These are phyloP conservation scores for Unio delphinus DNA, from an alignment of 2,888 invertebrate species.

Conservation along the genomic window DNA sequence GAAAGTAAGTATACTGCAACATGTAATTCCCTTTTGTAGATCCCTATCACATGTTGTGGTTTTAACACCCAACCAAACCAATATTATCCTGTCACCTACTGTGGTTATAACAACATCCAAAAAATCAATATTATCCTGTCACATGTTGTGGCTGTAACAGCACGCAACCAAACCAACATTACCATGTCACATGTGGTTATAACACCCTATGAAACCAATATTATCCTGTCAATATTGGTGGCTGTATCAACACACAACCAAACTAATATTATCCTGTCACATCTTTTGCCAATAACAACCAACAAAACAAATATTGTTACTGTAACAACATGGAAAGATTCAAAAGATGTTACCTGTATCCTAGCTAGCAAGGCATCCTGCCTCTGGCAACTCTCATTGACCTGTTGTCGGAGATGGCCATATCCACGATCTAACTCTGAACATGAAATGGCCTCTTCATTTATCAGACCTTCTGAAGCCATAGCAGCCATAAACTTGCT, in stretches of 20 bases:
- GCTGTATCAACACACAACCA: too few species aligned
- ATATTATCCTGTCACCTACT: not conserved
- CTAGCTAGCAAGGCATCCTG: slow-evolving; percentile 66
- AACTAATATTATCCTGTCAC: too few species aligned
- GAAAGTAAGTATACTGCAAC: too few species aligned
- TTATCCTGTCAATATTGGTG: too few species aligned
- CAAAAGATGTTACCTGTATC: slow-evolving; percentile 59
- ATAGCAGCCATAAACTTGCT: slow-evolving; percentile 83
- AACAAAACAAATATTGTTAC: not conserved
- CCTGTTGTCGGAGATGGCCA: slow-evolving; percentile 84
- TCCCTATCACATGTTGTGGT: not conserved
- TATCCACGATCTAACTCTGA: slow-evolving; percentile 81
- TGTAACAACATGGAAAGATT: not conserved
- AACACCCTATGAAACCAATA: not conserved
- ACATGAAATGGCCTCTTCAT: slow-evolving; percentile 82
- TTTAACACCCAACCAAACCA: not conserved
- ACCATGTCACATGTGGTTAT: too few species aligned
- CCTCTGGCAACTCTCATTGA: slow-evolving; percentile 79
- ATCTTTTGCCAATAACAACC: not conserved
- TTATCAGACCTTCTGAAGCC: slow-evolving; percentile 83
- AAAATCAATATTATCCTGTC: not conserved
- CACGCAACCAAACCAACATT: too few species aligned
- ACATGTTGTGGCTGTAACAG: too few species aligned
- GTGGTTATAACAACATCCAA: not conserved
- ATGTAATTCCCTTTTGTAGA: too few species aligned